Conservation (phyloP, 2,888 invertebrate genomes). For the Poecilobothrus nobilitatus region DNA sequence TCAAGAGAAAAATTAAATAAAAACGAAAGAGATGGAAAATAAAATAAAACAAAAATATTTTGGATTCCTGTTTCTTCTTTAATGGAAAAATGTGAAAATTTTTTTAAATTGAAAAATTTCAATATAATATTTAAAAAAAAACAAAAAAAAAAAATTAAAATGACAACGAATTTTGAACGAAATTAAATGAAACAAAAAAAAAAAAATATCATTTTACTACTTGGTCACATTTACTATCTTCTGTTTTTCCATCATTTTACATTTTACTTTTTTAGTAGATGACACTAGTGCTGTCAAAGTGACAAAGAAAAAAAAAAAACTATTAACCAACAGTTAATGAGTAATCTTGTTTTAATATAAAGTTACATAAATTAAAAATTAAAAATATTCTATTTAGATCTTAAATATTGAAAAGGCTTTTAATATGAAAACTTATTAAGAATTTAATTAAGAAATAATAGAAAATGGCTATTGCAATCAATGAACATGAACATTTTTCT, state of each 20-base stretch:
- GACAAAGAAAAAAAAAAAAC: neutral
- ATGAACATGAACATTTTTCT: too few species aligned
- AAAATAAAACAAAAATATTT: neutral
- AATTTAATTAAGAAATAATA: too few species aligned
- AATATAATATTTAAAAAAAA: neutral
- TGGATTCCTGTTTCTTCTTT: neutral
- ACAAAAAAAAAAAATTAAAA: neutral
- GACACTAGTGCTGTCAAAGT: neutral
- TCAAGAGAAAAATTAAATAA: too few species aligned
- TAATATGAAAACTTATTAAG: too few species aligned
- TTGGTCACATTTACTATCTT: neutral
- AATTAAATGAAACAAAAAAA: neutral
- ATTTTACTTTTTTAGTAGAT: neutral
- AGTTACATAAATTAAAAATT: neutral
- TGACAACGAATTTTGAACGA: neutral
- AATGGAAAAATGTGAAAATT: conserved; percentile 4
- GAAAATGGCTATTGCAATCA: too few species aligned
- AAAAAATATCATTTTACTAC: neutral
- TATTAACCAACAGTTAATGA: neutral
- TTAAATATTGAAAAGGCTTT: too few species aligned
- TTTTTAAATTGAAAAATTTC: neutral
- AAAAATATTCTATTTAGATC: too few species aligned
- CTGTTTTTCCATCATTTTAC: neutral
- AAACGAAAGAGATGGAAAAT: too few species aligned
- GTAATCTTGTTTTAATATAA: neutral